Base-by-base conservation (phyloP, 2,113 vertebrate genomes). In the Tragelaphus imberbis region DNA sequence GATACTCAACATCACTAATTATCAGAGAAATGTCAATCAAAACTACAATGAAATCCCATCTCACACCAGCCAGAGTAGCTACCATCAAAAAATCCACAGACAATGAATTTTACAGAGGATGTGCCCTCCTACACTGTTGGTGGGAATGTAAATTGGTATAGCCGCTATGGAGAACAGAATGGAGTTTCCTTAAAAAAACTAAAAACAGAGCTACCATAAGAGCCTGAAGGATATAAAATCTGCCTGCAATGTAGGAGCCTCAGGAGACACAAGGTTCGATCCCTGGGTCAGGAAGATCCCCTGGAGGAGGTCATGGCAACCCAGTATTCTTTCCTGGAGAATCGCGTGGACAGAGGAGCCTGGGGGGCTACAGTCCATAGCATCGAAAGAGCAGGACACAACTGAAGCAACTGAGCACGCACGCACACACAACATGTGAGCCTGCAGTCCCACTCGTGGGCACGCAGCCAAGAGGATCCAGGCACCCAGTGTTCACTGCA, bases 351-450 rank as follows among this genome's bases (percentile, higher is more conserved):
- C 65, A 71, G n/a, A 36, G 65, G 65, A 71, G 19, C 19, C 65
- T 36, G n/a, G 19, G 0, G 0, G 65, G 65, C 19, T 36, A 36
- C 5, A 12, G n/a, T 3, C 65, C n/a, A 17, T 23, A 23, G 65
- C 4, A 0, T 71, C 5, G 1, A 71, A 71, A 23, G 65, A 71
- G 9, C 4, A 21, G 65, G 9, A 36, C 19, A 3, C 65, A 71
- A 21, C 19, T 36, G 65, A 71, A 71, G 65, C 65, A 6, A 36
- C 8, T 68, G 36, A 71, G 9, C 19, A 71, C 0, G 1, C 17
- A 68, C 7, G 2, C 63, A 68, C 30, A 2, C 63, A n/a, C 15
- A n/a, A 8, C 65, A 71, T 2, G 3, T 23, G 19, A 13, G n/a
- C 68, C 68, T 25, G 68, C 19, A 25, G 1, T 40, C 68, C 68